phyloP scores from a whole-genome alignment of 2,113 vertebrate genomes.

The Gallinago paraguaiae region DNA sequence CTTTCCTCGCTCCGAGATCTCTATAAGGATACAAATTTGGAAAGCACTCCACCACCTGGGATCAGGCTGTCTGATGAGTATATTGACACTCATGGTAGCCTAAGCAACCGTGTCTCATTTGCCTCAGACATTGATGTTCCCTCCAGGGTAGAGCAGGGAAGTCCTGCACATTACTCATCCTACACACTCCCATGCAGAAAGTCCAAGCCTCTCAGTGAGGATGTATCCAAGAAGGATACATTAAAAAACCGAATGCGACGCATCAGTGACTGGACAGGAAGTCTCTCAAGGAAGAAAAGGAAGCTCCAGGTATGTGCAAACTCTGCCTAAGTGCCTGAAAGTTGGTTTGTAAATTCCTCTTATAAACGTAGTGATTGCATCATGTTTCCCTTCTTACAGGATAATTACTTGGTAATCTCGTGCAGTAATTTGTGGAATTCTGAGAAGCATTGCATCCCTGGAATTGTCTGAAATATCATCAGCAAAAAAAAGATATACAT shows the following conservation, averaged over 20 bases:
- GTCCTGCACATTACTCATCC: slow-evolving; percentile 83
- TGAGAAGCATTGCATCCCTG: not conserved
- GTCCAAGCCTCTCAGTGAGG: slow-evolving; percentile 76
- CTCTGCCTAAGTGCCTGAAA: not conserved
- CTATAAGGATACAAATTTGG: slow-evolving; percentile 80
- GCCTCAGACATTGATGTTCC: slow-evolving; percentile 86
- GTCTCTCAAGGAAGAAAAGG: slow-evolving; percentile 91
- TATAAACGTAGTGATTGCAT: not conserved
- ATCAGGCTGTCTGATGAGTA: slow-evolving; percentile 77
- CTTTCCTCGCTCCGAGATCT: slow-evolving; percentile 84
- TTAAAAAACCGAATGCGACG: slow-evolving; percentile 90
- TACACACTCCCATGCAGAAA: slow-evolving; percentile 92
- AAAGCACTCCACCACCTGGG: slow-evolving; percentile 75
- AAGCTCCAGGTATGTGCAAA: slow-evolving; percentile 83
- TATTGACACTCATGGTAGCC: slow-evolving; percentile 58
- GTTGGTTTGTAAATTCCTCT: not conserved
- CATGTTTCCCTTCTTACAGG: not conserved
- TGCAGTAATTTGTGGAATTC: not conserved
- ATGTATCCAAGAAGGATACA: slow-evolving; percentile 82
- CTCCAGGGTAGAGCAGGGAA: slow-evolving; percentile 79
- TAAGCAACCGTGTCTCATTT: slow-evolving; percentile 84
- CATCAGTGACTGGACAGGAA: slow-evolving; percentile 96
- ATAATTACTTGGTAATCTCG: not conserved
- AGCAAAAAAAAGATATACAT: not conserved
- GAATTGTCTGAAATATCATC: not conserved